Conservation (phyloP, 2,888 invertebrate genomes). For the Eubasilissa splendida region DNA sequence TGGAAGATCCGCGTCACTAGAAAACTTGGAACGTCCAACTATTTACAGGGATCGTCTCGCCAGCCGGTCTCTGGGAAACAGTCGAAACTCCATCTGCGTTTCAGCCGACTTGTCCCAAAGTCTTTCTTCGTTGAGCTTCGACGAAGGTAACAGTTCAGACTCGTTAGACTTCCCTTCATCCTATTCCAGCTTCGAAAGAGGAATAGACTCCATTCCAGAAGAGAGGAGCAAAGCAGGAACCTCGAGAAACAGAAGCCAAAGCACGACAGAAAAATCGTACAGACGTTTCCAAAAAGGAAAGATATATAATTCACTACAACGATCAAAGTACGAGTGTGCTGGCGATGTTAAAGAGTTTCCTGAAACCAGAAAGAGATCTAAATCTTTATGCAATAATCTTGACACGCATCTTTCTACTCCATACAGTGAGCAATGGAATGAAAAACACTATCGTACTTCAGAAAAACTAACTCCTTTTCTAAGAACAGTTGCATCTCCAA, state of each 20-base stretch:
- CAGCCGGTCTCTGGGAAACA: constrained; percentile 49
- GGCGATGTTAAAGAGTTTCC: background rate
- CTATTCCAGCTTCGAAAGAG: constrained; percentile 51
- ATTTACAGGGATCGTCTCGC: background rate
- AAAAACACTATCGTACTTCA: constrained; percentile 49
- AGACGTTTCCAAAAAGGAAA: constrained; percentile 16
- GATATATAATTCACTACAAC: background rate
- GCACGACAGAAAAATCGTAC: constrained; percentile 25
- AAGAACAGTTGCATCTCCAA: constrained; percentile 15
- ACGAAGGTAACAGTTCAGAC: constrained; percentile 15
- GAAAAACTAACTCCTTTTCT: constrained; percentile 15
- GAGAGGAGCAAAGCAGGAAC: background rate
- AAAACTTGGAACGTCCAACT: constrained; percentile 44
- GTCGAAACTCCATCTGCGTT: constrained; percentile 35
- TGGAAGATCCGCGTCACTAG: constrained; percentile 45
- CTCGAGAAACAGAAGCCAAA: constrained; percentile 40
- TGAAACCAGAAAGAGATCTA: constrained; percentile 41
- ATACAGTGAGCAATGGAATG: constrained; percentile 55
- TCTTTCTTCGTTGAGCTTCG: constrained; percentile 3
- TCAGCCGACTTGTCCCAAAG: constrained; percentile 8
- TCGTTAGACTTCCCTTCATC: constrained; percentile 27
- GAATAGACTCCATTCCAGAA: constrained; percentile 15
- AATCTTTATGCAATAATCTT: constrained; percentile 48
- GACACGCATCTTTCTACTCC: constrained; percentile 51
- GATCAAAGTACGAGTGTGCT: background rate